Conservation (phyloP, 2,888 invertebrate species). For the Cephus spinipes region DNA sequence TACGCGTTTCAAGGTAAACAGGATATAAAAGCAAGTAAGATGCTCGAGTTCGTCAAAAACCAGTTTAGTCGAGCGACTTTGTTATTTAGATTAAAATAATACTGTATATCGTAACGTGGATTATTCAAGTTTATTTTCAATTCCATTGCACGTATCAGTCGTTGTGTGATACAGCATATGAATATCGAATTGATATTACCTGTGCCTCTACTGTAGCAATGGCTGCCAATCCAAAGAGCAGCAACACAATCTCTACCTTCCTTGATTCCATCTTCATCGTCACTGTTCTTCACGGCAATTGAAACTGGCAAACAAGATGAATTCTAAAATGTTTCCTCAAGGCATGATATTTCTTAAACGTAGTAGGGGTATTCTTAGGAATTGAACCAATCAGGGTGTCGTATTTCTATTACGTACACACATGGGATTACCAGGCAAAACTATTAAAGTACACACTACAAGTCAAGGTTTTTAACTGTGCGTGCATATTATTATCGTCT, state of each 20-base stretch:
- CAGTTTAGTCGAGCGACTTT: background rate
- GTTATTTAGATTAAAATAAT: background rate
- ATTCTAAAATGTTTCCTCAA: slow-evolving; percentile 16
- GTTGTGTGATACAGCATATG: background rate
- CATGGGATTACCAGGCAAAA: slow-evolving; percentile 11
- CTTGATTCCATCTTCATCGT: slow-evolving; percentile 43
- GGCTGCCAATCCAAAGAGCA: slow-evolving; percentile 29
- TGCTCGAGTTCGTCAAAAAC: background rate
- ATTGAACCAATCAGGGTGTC: background rate
- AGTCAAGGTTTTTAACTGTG: slow-evolving; percentile 16
- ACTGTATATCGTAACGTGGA: background rate
- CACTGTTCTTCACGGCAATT: slow-evolving; percentile 34
- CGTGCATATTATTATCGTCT: background rate
- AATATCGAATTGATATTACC: background rate
- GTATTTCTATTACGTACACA: slow-evolving; percentile 7
- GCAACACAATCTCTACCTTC: slow-evolving; percentile 34
- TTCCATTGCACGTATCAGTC: background rate
- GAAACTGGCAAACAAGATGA: slow-evolving; percentile 20
- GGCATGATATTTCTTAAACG: slow-evolving; percentile 17
- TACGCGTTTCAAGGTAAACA: background rate
- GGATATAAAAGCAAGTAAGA: background rate
- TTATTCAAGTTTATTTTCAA: background rate
- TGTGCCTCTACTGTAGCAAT: slow-evolving; percentile 23
- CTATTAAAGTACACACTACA: slow-evolving; percentile 5
- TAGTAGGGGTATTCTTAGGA: slow-evolving; percentile 18